These are phyloP conservation scores for Phalloptychus januarius DNA, from an alignment of 2,797 vertebrate species.

Conservation along the genomic window DNA sequence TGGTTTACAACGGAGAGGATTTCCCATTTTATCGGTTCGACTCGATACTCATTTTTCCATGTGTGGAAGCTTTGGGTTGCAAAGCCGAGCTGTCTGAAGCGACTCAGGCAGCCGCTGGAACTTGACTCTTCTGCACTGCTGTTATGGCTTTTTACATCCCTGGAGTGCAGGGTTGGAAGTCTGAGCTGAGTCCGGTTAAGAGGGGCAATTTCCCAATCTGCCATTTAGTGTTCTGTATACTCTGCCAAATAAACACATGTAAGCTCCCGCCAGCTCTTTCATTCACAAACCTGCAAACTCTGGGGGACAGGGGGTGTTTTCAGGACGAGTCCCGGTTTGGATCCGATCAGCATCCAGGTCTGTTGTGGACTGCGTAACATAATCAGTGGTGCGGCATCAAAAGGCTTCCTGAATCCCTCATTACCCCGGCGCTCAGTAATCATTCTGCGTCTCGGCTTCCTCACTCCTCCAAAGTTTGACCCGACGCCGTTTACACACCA, in stretches of 20 bases:
- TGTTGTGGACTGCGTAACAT: conserved; percentile 13
- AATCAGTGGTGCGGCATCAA: conserved; percentile 24
- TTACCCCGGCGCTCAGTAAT: conserved; percentile 44
- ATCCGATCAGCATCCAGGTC: not conserved
- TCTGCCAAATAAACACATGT: conserved; percentile 33
- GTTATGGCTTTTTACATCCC: conserved; percentile 42
- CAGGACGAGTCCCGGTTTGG: not conserved
- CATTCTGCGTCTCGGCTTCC: conserved; percentile 11
- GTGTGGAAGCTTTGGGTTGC: not conserved
- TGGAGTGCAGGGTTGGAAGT: conserved; percentile 36
- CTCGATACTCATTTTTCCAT: not conserved
- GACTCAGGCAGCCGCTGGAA: conserved; percentile 52
- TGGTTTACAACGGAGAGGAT: not conserved
- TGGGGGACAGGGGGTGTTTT: not conserved
- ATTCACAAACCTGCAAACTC: not conserved
- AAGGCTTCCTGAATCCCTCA: conserved; percentile 48
- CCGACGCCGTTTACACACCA: conserved; percentile 62
- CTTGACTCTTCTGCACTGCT: conserved; percentile 30
- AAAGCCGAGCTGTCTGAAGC: conserved; percentile 1
- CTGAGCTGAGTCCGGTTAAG: conserved; percentile 43
- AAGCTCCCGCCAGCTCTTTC: conserved; percentile 15
- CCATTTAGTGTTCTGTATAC: conserved; percentile 42
- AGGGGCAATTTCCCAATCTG: conserved; percentile 53
- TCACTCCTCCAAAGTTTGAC: conserved; percentile 41
- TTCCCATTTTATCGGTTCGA: not conserved